Conservation (phyloP, 2,888 invertebrate species). For the Dasypolia templi region DNA sequence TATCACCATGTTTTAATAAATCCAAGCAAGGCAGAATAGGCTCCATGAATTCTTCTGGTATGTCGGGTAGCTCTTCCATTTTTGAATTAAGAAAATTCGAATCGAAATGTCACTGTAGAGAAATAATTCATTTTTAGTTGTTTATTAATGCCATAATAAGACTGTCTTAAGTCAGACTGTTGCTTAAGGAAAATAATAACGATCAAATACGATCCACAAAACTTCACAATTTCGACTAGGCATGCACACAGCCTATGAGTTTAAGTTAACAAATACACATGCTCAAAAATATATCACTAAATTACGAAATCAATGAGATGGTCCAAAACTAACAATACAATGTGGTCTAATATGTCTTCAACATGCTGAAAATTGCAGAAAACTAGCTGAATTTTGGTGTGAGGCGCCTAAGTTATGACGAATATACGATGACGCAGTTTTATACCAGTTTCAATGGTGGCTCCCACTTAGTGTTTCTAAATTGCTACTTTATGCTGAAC, state of each 20-base stretch:
- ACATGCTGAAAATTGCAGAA: not conserved
- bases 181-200: not conserved
- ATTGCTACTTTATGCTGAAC: slow-evolving; percentile 30
- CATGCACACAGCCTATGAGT: not conserved
- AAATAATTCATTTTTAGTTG: not conserved
- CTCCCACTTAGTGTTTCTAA: slow-evolving; percentile 15
- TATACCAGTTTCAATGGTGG: slow-evolving; percentile 33
- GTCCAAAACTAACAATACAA: not conserved
- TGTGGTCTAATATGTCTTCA: not conserved
- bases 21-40: slow-evolving; percentile 60
- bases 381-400: not conserved
- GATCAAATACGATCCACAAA: not conserved
- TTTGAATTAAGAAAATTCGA: not conserved
- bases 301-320: not conserved
- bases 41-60: slow-evolving; percentile 63
- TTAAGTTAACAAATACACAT: not conserved
- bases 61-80: slow-evolving; percentile 54
- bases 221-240: not conserved
- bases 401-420: slow-evolving; percentile 6
- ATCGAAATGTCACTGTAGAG: not conserved
- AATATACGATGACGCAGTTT: slow-evolving; percentile 26
- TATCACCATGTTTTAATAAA: slow-evolving; percentile 58
- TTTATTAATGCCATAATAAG: not conserved
- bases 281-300: not conserved
- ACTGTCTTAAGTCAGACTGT: not conserved